Percentiles rank a stretch among this genome's conserved stretches.
Evolutionary conservation across 2,113 vertebrate genomes (phyloP).

Genomic region (Serinus canaria): DNA sequence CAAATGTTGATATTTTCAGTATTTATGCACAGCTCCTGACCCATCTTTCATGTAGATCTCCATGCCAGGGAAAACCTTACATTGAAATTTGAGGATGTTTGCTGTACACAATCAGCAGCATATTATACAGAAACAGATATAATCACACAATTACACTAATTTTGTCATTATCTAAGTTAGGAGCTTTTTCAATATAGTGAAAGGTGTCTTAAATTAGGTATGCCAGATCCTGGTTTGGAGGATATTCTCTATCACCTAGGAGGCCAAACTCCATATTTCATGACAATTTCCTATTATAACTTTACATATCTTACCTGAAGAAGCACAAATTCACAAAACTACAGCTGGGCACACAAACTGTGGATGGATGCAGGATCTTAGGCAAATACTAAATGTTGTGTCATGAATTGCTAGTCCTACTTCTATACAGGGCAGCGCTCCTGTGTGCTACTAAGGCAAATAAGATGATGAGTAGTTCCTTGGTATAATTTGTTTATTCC

Average conservation of each 20-base stretch:
- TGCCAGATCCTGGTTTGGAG: not conserved
- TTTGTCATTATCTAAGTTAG: not conserved
- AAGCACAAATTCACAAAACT: not conserved
- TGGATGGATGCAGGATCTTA: not conserved
- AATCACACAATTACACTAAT: not conserved
- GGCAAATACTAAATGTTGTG: not conserved
- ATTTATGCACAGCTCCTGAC: not conserved
- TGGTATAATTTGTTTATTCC: not conserved
- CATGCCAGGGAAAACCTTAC: not conserved
- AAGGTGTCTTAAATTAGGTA: not conserved
- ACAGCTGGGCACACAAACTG: not conserved
- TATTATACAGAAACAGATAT: not conserved
- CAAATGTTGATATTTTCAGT: not conserved
- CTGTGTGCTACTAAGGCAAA: not conserved
- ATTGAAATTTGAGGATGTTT: not conserved
- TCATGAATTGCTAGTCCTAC: not conserved
- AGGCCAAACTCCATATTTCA: not conserved
- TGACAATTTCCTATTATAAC: not conserved
- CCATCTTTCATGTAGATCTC: not conserved
- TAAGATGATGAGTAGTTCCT: not conserved
- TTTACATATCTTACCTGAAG: not conserved
- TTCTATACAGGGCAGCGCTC: not conserved
- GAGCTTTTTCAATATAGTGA: not conserved
- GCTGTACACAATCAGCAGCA: constrained; percentile 16
- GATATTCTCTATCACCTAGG: not conserved